Evolutionary conservation across 2,888 invertebrate species (phyloP).

Genomic region (Ptychoptera contaminata): DNA sequence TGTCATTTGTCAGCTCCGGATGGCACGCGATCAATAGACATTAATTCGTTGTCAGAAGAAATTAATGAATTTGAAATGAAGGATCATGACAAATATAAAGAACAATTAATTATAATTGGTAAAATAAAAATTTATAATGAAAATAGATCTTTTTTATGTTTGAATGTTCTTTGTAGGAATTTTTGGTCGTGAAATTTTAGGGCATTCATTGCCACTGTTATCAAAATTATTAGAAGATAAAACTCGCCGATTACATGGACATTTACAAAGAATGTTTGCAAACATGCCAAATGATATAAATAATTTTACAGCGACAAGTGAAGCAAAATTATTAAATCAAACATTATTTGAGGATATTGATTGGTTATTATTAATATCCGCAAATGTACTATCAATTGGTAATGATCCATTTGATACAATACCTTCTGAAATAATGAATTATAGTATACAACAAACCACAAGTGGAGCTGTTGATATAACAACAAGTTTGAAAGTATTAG

Average conservation of each 20-base stretch:
- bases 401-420: slow-evolving; percentile 50
- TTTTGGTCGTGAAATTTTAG: slow-evolving; percentile 44
- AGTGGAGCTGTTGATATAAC: slow-evolving; percentile 24
- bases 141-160: neutral
- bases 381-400: slow-evolving; percentile 49
- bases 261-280: slow-evolving; percentile 25
- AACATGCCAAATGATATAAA: slow-evolving; percentile 24
- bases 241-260: slow-evolving; percentile 21
- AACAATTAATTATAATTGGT: slow-evolving; percentile 62
- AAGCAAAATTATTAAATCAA: slow-evolving; percentile 31
- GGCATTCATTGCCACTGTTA: slow-evolving; percentile 48
- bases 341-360: slow-evolving; percentile 74
- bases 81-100: slow-evolving; percentile 47
- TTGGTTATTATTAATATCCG: slow-evolving; percentile 68
- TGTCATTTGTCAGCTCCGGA: slow-evolving; percentile 71
- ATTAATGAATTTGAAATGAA: slow-evolving; percentile 47
- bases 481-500: slow-evolving; percentile 22
- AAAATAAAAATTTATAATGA: slow-evolving; percentile 16
- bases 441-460: slow-evolving; percentile 26
- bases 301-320: slow-evolving; percentile 26
- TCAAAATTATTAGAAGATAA: slow-evolving; percentile 26
- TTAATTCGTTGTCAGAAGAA: slow-evolving; percentile 34
- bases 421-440: slow-evolving; percentile 45
- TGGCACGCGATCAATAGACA: slow-evolving; percentile 25
- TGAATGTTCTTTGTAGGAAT: neutral